Conservation (phyloP, 2,888 invertebrate species). For the Drosophila mulleri region DNA sequence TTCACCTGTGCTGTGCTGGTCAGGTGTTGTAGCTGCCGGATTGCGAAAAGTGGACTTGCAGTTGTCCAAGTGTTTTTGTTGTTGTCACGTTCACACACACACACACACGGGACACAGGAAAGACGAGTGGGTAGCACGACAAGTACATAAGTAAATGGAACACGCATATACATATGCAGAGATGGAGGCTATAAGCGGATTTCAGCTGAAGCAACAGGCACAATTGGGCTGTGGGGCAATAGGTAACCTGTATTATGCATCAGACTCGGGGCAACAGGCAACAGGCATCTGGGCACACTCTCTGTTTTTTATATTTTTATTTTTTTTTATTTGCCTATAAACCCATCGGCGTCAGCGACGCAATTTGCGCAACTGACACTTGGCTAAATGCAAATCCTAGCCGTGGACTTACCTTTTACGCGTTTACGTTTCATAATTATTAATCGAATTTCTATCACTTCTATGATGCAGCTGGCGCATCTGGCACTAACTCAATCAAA, state of each 20-base stretch:
- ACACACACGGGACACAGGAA: conserved; percentile 29
- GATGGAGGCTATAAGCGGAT: conserved; percentile 29
- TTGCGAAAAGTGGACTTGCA: conserved; percentile 65
- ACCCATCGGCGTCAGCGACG: conserved; percentile 14
- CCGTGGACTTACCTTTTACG: conserved; percentile 64
- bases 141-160: conserved; percentile 27
- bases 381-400: conserved; percentile 60
- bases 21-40: conserved; percentile 67
- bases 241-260: conserved; percentile 18
- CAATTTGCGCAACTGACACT: conserved; percentile 38
- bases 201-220: conserved; percentile 32
- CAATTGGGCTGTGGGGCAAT: conserved; percentile 20
- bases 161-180: conserved; percentile 1
- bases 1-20: conserved; percentile 63
- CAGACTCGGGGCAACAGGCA: conserved; percentile 1
- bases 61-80: conserved; percentile 27
- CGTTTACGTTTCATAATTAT: conserved; percentile 44
- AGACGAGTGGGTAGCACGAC: conserved; percentile 34
- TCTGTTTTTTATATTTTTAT: background rate
- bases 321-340: conserved; percentile 19
- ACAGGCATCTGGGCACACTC: conserved; percentile 16
- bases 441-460: conserved; percentile 69
- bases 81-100: conserved; percentile 22
- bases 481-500: conserved; percentile 44
- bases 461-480: conserved; percentile 62